A percentile compares a stretch with the other conserved stretches of the same genome.
Conservation (phyloP, 1,140 invertebrate species). For the Wasmannia auropunctata region DNA sequence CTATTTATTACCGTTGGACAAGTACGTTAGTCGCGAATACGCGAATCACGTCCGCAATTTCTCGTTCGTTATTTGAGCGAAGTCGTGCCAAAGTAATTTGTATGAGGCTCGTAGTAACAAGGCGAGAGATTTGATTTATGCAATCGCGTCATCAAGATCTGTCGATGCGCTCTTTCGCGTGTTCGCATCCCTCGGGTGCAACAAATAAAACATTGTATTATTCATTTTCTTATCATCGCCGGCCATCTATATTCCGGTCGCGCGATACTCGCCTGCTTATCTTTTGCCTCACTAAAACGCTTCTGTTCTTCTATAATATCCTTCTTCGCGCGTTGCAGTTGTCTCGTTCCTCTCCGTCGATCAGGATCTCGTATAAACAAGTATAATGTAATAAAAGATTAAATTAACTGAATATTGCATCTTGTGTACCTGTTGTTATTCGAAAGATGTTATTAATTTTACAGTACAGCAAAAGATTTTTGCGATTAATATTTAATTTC, state of each 20-base stretch:
- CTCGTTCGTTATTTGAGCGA: not conserved
- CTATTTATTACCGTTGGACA: not conserved
- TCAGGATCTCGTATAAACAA: not conserved
- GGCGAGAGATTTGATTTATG: constrained; percentile 3
- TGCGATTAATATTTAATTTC: constrained; percentile 17
- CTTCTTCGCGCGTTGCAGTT: not conserved
- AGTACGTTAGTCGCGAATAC: not conserved
- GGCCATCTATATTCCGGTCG: constrained; percentile 22
- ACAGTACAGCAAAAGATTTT: not conserved
- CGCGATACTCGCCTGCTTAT: constrained; percentile 20
- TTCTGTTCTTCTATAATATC: not conserved
- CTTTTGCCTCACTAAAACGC: constrained; percentile 10
- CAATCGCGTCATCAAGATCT: constrained; percentile 9
- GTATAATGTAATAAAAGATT: not conserved
- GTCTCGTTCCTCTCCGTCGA: constrained; percentile 5
- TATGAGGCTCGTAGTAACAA: not conserved
- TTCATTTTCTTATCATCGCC: constrained; percentile 51
- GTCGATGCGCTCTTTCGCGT: not conserved
- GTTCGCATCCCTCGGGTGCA: not conserved
- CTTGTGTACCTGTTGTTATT: constrained; percentile 12
- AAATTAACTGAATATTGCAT: constrained; percentile 3
- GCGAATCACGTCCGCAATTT: not conserved
- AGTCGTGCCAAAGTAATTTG: not conserved
- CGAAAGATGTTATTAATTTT: constrained; percentile 5
- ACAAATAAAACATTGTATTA: constrained; percentile 33